Conservation (phyloP, 2,888 invertebrate species). For the Theodoxus fluviatilis region DNA sequence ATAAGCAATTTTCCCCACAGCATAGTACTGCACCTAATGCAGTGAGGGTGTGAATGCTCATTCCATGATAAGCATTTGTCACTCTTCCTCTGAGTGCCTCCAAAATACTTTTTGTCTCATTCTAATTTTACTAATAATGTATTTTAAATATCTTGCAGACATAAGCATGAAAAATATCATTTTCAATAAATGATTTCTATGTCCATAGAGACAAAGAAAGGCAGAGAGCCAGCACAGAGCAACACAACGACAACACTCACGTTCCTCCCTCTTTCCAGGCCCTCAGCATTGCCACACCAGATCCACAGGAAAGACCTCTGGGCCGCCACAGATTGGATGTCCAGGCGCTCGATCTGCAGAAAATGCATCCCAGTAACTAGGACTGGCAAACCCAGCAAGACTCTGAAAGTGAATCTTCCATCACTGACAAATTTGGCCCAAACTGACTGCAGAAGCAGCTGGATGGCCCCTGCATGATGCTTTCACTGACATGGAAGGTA, state of each 20-base stretch:
- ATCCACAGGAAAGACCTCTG: constrained; percentile 93
- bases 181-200: constrained; percentile 1
- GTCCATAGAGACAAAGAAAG: not conserved
- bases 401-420: too few relatives aligned
- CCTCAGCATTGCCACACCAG: constrained; percentile 94
- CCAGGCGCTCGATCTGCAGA: constrained; percentile 72
- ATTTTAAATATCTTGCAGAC: not conserved
- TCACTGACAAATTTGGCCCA: too few relatives aligned
- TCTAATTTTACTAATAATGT: too few relatives aligned
- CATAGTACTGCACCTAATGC: not conserved
- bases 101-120: not conserved
- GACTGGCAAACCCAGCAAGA: too few relatives aligned
- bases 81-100: not conserved
- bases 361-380: not conserved
- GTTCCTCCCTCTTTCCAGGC: constrained; percentile 87
- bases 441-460: too few relatives aligned
- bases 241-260: constrained; percentile 42
- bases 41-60: not conserved
- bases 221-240: not conserved
- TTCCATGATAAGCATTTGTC: not conserved
- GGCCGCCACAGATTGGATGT: constrained; percentile 90
- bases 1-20: too few relatives aligned
- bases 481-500: too few relatives aligned
- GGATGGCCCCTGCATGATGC: too few relatives aligned
- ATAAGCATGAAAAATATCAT: not conserved